phyloP scores from a whole-genome alignment of 2,888 invertebrate genomes.

The Idaea dimidiata region DNA sequence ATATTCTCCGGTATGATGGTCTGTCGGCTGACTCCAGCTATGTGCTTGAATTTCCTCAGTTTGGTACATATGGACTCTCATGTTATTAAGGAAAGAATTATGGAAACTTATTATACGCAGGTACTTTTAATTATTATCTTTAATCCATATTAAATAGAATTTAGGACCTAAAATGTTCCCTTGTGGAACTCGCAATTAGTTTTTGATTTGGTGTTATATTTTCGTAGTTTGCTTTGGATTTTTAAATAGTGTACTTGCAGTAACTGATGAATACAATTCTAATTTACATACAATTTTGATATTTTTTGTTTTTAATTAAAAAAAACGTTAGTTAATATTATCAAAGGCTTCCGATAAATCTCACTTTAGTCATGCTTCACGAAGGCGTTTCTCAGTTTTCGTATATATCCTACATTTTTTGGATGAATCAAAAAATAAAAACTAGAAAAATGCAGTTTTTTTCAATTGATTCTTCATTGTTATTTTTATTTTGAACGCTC shows the following conservation, averaged over 20 bases:
- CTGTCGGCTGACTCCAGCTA: constrained; percentile 97
- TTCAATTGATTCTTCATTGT: background rate
- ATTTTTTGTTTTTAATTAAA: background rate
- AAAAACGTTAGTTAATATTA: background rate
- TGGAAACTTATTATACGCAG: constrained; percentile 97
- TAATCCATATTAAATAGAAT: background rate
- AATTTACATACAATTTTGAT: background rate
- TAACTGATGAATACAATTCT: background rate
- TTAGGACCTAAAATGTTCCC: background rate
- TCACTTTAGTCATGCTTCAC: background rate
- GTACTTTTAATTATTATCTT: constrained; percentile 62
- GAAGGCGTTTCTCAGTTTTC: background rate
- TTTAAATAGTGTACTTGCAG: background rate
- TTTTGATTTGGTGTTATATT: background rate
- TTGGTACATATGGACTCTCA: constrained; percentile 99
- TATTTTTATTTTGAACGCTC: too few relatives aligned
- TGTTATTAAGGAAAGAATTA: constrained; percentile 87
- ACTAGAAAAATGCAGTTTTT: background rate
- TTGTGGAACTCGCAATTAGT: background rate
- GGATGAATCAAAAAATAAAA: too few relatives aligned
- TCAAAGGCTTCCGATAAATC: background rate
- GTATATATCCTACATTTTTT: too few relatives aligned
- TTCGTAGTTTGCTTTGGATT: background rate
- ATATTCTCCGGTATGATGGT: constrained; percentile 99
- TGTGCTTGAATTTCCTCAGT: constrained; percentile 98